A percentile compares a stretch with the other conserved stretches of the same genome.
These are phyloP conservation scores for Mycteria americana DNA, from an alignment of 2,797 vertebrate species.

Conservation along the genomic window DNA sequence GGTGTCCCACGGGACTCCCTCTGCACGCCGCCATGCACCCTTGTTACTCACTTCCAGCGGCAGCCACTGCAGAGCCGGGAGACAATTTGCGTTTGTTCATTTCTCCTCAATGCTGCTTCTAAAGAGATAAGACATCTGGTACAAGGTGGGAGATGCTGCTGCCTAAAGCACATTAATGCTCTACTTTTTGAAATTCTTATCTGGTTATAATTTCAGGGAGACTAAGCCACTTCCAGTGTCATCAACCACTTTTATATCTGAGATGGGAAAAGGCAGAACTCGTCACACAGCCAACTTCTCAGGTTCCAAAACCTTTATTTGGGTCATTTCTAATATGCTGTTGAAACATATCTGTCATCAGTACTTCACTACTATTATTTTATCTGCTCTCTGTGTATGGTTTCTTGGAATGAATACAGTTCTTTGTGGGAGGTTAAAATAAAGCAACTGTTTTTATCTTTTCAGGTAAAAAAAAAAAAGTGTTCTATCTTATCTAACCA, in stretches of 20 bases:
- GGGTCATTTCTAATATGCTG: neutral
- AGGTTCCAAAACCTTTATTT: neutral
- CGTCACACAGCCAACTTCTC: neutral
- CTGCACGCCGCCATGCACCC: neutral
- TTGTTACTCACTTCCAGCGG: neutral
- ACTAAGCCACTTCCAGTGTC: neutral
- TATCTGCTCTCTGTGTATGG: neutral
- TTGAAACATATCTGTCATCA: neutral
- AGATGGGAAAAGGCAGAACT: neutral
- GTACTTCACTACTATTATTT: neutral
- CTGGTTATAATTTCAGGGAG: neutral
- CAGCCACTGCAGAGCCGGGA: neutral
- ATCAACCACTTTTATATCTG: neutral
- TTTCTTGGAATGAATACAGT: neutral
- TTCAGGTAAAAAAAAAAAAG: neutral
- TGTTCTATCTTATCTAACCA: neutral
- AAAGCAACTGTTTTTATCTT: neutral
- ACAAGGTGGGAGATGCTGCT: neutral
- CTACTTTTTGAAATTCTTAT: neutral
- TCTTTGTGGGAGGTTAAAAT: neutral
- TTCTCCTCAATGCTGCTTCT: neutral
- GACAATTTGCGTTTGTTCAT: neutral
- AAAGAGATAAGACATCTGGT: neutral
- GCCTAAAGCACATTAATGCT: neutral
- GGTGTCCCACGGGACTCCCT: neutral